Evolutionary conservation across 2,113 vertebrate species (phyloP).

Genomic region (Sakesphorus luctuosus): DNA sequence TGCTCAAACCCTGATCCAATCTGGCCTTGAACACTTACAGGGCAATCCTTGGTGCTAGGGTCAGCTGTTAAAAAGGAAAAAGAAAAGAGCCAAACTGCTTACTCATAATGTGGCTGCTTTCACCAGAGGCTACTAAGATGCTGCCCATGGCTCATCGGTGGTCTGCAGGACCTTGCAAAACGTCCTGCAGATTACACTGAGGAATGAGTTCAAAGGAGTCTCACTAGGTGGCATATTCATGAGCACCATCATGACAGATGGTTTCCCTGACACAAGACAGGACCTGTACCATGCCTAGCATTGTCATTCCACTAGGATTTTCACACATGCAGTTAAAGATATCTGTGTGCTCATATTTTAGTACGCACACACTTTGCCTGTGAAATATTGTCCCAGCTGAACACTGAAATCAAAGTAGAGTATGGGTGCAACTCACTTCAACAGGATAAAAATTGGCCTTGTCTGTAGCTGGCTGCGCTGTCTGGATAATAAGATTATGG

Average conservation of each 20-base stretch:
- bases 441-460: background rate
- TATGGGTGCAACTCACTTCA: background rate
- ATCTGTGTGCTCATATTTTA: fast-evolving
- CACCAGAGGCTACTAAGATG: background rate
- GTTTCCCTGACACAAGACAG: conserved; percentile 14
- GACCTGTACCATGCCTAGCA: background rate
- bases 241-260: background rate
- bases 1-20: background rate
- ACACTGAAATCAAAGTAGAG: background rate
- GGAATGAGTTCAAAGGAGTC: conserved; percentile 14
- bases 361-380: fast-evolving
- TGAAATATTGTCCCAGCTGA: background rate
- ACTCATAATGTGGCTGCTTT: fast-evolving
- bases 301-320: background rate
- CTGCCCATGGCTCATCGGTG: background rate
- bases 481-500: background rate
- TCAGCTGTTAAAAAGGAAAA: background rate
- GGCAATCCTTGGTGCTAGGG: background rate
- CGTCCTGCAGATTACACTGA: background rate
- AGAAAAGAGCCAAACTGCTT: background rate
- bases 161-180: background rate
- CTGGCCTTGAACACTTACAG: too few species aligned
- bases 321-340: background rate
- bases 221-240: background rate
- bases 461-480: background rate